Base-by-base conservation (phyloP, 2,888 invertebrate species). In the Cryptocephalus moraei region DNA sequence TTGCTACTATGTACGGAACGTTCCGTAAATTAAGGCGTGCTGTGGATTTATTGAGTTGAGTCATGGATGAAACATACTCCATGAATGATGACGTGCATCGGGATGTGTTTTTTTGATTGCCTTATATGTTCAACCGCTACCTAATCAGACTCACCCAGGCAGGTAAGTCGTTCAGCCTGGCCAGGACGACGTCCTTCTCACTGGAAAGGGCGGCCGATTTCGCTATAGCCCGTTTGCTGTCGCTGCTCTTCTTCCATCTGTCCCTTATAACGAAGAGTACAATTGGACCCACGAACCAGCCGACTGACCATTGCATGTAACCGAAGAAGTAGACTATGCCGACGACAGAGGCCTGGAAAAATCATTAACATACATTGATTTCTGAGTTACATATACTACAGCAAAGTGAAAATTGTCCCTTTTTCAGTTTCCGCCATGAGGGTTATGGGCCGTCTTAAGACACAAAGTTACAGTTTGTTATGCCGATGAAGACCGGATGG, bases 91-190 rank as follows among this genome's bases (percentile, higher is more conserved):
- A n/a, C n/a, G n/a, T n/a, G n/a, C n/a, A n/a, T n/a, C n/a, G n/a
- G n/a, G n/a, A n/a, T n/a, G n/a, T n/a, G n/a, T n/a, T n/a, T n/a
- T n/a, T n/a, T n/a, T n/a, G n/a, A n/a, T n/a, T n/a, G n/a, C n/a
- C n/a, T 9, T 34, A 34, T 34, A 34, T 34, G n/a, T 9, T 34
- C n/a, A 9, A 9, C n/a, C n/a, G n/a, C 36, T n/a, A 36, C 4
- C n/a, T 36, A n/a, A 31, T 42, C 12, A 42, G 41, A 62, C 77
- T 76, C 70, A 91, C 94, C 95, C 95, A 95, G 31, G 93, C 86
- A 33, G 95, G 95, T 59, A 95, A 72, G 70, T 95, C 94, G 65
- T 91, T 87, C 45, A 95, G 79, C 62, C 88, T 77, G 3, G 89
- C 91, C 53, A 90, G 74, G 52, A 95, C 86, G 33, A 92, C 82